Evolutionary conservation across 2,888 invertebrate species (phyloP).

Genomic region (Tribolium freemani): DNA sequence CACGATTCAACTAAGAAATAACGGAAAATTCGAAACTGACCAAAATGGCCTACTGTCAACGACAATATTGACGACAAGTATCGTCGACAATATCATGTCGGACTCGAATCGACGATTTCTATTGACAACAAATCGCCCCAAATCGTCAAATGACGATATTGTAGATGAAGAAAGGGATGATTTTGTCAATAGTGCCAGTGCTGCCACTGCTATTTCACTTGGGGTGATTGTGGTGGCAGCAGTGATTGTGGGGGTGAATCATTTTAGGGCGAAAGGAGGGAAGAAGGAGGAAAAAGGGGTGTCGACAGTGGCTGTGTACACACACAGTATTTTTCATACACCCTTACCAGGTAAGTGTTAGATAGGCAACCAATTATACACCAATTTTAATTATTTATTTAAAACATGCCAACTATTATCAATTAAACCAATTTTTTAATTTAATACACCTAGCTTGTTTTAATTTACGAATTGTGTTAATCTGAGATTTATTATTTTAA

Average conservation of each 20-base stretch:
- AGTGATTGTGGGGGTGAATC: slow-evolving; percentile 67
- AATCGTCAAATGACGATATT: slow-evolving; percentile 3
- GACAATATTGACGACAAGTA: neutral
- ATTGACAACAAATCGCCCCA: neutral
- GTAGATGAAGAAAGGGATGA: slow-evolving; percentile 27
- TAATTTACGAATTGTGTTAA: too few species aligned
- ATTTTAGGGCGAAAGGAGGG: slow-evolving; percentile 67
- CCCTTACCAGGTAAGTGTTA: slow-evolving; percentile 70
- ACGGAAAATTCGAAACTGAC: slow-evolving; percentile 29
- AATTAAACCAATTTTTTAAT: neutral
- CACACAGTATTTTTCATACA: slow-evolving; percentile 72
- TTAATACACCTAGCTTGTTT: too few species aligned
- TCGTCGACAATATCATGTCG: neutral
- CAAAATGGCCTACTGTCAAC: neutral
- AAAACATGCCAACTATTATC: neutral
- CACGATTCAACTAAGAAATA: slow-evolving; percentile 15
- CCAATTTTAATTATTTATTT: neutral
- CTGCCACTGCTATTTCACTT: slow-evolving; percentile 70
- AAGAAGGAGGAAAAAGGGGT: slow-evolving; percentile 64
- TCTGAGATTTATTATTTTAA: too few species aligned
- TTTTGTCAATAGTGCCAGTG: slow-evolving; percentile 66
- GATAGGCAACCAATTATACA: neutral
- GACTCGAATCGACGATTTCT: neutral
- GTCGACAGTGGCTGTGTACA: slow-evolving; percentile 69
- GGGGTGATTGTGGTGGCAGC: slow-evolving; percentile 71